Conservation (phyloP, 64 coral and sea anemone species). For the Cladopsammia gracilis region DNA sequence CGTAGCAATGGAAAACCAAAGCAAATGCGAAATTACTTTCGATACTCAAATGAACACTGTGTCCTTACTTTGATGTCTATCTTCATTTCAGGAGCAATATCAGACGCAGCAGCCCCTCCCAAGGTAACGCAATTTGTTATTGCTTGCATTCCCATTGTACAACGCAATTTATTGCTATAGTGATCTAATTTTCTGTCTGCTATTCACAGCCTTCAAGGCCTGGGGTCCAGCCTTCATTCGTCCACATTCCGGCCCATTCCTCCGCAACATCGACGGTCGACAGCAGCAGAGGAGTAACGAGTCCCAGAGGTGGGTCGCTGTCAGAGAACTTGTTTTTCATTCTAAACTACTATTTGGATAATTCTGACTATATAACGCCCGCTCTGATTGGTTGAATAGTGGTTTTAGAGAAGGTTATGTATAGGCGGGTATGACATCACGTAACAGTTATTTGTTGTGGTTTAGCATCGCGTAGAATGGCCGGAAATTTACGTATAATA, state of each 20-base stretch:
- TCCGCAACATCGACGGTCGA: slow-evolving; percentile 45
- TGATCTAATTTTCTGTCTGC: background rate
- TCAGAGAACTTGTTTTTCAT: too few species aligned
- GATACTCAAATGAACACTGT: background rate
- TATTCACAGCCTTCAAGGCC: slow-evolving; percentile 15
- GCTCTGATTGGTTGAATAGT: too few species aligned
- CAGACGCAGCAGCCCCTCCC: slow-evolving; percentile 73
- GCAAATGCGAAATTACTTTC: too few species aligned
- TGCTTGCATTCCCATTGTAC: background rate
- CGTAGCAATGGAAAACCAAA: too few species aligned
- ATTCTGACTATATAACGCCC: too few species aligned
- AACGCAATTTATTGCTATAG: background rate
- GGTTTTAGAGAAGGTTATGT: too few species aligned
- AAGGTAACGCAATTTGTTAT: slow-evolving; percentile 57
- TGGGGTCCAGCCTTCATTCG: slow-evolving; percentile 55
- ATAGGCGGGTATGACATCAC: too few species aligned
- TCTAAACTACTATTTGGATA: too few species aligned
- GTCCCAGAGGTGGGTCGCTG: slow-evolving; percentile 60
- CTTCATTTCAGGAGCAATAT: background rate
- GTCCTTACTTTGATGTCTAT: background rate
- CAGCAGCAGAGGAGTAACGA: slow-evolving; percentile 63
- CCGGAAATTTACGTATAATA: too few species aligned
- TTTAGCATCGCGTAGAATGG: too few species aligned
- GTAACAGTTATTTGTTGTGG: too few species aligned
- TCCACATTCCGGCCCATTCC: slow-evolving; percentile 54